Base-by-base conservation (phyloP, 2,888 invertebrate species). In the Chloromyia formosa region DNA sequence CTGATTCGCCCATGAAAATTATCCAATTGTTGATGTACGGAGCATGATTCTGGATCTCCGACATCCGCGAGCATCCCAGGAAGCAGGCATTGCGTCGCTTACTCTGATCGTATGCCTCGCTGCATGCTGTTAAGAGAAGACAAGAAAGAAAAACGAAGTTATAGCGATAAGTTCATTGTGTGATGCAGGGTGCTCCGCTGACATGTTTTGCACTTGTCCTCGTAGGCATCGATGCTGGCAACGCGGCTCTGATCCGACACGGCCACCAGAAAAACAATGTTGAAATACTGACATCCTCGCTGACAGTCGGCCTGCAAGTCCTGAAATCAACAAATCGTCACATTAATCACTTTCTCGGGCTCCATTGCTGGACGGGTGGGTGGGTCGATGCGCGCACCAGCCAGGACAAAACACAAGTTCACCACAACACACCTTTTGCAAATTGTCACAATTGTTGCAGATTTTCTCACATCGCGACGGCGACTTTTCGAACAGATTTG, bases 251-350 rank as follows among this genome's bases (percentile, higher is more conserved):
- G 27, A 45, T 66, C 74, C 7, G 58, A 23, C 1, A 49, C 66
- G 1, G 54, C 35, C 14, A 66, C 42, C 40, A 74, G 16, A 23
- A 74, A 66, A 9, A 35, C 66, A 22, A 74, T 74, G 23, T 74
- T 74, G 35, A 74, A 74, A 14, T 74, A 74, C 42, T 74, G 74
- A 40, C 74, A 74, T 22, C 74, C 74, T 16, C 74, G 23, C 27
- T 74, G 66, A 58, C 74, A 74, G n/a, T 74, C 74, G 12, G 40
- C 42, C 14, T 35, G 58, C 58, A 66, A 14, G 40, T 74, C 74
- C 74, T 54, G 66, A 35, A 40, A 61, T 49, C 14, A 61, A 61
- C 12, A 49, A 49, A 49, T n/a, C 12, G 49, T 42, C 4, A 49
- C 14, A 49, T n/a, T 5, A n/a, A 35, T 35, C 27, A 35, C 27